A percentile compares a stretch with the other conserved stretches of the same genome.
These are phyloP conservation scores for Ancistrus triradiatus DNA, from an alignment of 2,113 vertebrate species.

Conservation along the genomic window DNA sequence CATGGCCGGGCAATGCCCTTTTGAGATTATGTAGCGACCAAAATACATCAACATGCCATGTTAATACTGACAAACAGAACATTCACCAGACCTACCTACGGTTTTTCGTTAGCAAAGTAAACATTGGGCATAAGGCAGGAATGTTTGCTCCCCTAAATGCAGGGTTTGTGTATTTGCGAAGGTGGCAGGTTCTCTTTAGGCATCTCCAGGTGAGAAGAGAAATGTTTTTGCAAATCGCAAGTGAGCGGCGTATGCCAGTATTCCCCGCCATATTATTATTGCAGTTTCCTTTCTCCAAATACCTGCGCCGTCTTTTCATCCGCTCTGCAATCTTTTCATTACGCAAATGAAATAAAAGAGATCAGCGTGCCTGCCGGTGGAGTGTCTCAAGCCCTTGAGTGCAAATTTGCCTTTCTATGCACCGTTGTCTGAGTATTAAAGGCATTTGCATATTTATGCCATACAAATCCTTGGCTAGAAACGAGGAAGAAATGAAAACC, in stretches of 20 bases:
- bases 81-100: no score
- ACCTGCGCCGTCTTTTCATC: slow-evolving; percentile 36
- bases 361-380: slow-evolving; percentile 30
- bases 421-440: slow-evolving; percentile 17
- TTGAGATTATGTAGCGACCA: no score
- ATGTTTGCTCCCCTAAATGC: no score
- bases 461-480: not conserved
- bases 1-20: no score
- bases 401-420: slow-evolving; percentile 22
- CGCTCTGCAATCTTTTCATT: slow-evolving; percentile 39
- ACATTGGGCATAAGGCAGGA: no score
- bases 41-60: no score
- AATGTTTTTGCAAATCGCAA: slow-evolving; percentile 17
- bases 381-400: slow-evolving; percentile 30
- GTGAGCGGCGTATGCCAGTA: slow-evolving; percentile 30
- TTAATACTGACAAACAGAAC: no score
- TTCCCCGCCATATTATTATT: slow-evolving; percentile 24
- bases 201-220: not conserved
- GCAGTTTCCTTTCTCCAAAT: slow-evolving; percentile 34
- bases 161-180: no score
- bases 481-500: slow-evolving; percentile 9
- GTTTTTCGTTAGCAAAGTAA: no score
- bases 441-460: slow-evolving; percentile 30
- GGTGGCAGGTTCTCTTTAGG: not conserved
- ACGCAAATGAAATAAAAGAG: slow-evolving; percentile 44